Base-by-base conservation (phyloP, 2,113 vertebrate species). In the Rana temporaria region DNA sequence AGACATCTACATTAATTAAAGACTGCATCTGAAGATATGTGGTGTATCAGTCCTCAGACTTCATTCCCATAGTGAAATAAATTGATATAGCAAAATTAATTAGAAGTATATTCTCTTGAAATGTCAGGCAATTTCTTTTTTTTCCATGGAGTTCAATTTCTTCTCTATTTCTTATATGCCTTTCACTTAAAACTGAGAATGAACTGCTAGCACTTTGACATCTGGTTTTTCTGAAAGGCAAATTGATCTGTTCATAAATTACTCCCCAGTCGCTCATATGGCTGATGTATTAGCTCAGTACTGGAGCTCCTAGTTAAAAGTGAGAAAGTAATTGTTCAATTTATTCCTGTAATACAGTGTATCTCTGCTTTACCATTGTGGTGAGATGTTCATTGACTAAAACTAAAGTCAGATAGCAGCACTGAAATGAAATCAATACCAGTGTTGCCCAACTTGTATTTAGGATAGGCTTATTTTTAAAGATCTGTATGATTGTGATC, bases 281-380 rank as follows among this genome's bases (percentile, higher is more conserved):
- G 60, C 70, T 82, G 80, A 82, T 82, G 71, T 24, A 82, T 82
- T 67, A 82, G 60, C 71, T 67, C 63, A 67, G 53, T 32, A 34
- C 48, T 59, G n/a, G 62, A 66, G 69, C n/a, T 75, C 52, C 70
- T 82, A 75, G 71, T 82, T 82, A 82, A 82, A 67, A 82, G 71
- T 82, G 48, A 66, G 53, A 75, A 69, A 82, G 71, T 82, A 82
- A 82, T 82, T 82, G 60, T 81, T 65, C 68, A 53, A 63, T 81
- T 81, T 71, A 81, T 73, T 38, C 38, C 42, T 55, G 57, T 64
- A 62, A 60, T 63, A 62, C 57, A 71, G 57, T 71, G 57, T 53
- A 34, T 71, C 78, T 68, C 78, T 38, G 71, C 32, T 20, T 70
- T 69, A 59, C 15, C 78, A 59, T 30, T 80, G 22, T 60, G 34